Percentiles rank a stretch among this genome's conserved stretches.
phyloP scores from a whole-genome alignment of 1,140 invertebrate species.

The Plectrocnemia conspersa region DNA sequence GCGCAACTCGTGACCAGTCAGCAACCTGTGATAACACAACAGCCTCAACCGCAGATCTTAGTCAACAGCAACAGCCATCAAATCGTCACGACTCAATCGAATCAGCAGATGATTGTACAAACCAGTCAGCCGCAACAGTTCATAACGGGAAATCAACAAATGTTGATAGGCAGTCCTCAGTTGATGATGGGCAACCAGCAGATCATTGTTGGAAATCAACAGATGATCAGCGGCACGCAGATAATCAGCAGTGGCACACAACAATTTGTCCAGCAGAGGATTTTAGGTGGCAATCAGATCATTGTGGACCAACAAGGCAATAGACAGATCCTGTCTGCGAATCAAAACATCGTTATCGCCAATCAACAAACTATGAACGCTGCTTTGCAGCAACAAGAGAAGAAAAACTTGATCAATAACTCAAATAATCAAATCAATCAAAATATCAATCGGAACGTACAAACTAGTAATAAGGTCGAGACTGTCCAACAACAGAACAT shows the following conservation, averaged over 20 bases:
- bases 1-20: conserved; percentile 48
- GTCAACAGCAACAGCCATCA: conserved; percentile 37
- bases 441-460: background rate
- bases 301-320: conserved; percentile 33
- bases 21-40: conserved; percentile 49
- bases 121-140: conserved; percentile 41
- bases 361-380: conserved; percentile 10
- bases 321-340: conserved; percentile 21
- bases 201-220: conserved; percentile 14
- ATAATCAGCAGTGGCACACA: conserved; percentile 24
- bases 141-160: conserved; percentile 43
- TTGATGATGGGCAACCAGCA: conserved; percentile 24
- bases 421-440: conserved; percentile 3
- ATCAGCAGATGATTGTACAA: conserved; percentile 46
- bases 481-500: background rate
- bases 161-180: conserved; percentile 28
- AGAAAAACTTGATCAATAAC: conserved; percentile 24
- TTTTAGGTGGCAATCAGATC: conserved; percentile 14
- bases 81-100: conserved; percentile 41
- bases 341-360: conserved; percentile 30
- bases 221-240: conserved; percentile 17
- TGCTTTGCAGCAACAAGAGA: conserved; percentile 28
- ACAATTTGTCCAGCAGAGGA: conserved; percentile 18
- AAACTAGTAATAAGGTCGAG: conserved; percentile 3
- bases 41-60: conserved; percentile 49